A percentile compares a stretch with the other conserved stretches of the same genome.
Conservation (phyloP, 2,797 vertebrate species). For the Acanthis flammea region DNA sequence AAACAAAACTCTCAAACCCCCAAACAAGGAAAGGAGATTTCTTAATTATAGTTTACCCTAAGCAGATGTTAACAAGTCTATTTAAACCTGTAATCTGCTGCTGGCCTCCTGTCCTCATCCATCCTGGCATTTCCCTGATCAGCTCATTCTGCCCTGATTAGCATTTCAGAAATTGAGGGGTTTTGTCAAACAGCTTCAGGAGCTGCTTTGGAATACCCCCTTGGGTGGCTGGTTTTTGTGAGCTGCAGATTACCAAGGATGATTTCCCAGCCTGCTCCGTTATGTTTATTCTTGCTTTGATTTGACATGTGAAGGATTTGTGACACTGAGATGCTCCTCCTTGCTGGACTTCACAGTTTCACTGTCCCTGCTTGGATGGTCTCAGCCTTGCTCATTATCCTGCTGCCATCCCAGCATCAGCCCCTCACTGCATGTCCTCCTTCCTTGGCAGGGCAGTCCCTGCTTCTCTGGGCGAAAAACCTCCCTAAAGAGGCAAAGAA, state of each 20-base stretch:
- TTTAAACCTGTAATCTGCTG: conserved; percentile 6
- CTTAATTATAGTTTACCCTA: conserved; percentile 16
- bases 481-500: not conserved
- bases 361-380: not conserved
- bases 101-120: not conserved
- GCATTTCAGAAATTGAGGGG: conserved; percentile 5
- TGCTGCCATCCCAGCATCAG: not conserved
- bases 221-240: not conserved
- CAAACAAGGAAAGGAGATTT: not conserved
- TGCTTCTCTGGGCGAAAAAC: not conserved
- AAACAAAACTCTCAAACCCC: conserved; percentile 29
- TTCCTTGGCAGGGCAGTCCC: not conserved
- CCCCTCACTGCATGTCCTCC: not conserved
- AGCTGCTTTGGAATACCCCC: not conserved
- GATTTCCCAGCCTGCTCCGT: not conserved
- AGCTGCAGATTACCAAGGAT: not conserved
- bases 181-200: conserved; percentile 24
- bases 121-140: not conserved
- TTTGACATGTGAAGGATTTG: not conserved
- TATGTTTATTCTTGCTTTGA: not conserved
- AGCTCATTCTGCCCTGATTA: conserved; percentile 11
- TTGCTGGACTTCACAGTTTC: not conserved
- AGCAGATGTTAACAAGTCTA: conserved; percentile 41
- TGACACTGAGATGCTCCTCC: not conserved
- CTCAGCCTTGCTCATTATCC: not conserved